These are phyloP conservation scores for Eremophila alpestris DNA, from an alignment of 2,797 vertebrate genomes.

Conservation along the genomic window DNA sequence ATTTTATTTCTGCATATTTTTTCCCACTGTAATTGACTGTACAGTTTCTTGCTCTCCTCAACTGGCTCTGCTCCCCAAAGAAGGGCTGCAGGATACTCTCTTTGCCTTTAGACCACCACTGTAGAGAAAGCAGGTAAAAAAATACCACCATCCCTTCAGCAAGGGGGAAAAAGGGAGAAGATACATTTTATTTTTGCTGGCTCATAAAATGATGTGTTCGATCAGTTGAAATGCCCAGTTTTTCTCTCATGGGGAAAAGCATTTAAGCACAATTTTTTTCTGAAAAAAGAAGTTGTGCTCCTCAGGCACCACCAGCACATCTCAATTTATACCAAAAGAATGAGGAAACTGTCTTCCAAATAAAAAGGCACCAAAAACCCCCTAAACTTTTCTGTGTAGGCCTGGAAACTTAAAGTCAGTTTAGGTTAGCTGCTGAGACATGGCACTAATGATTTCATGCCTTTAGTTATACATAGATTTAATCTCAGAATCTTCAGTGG, in stretches of 20 bases:
- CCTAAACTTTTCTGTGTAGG: background rate
- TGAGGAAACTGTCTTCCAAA: background rate
- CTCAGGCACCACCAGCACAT: background rate
- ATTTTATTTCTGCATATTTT: background rate
- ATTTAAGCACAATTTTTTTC: background rate
- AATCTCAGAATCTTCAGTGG: background rate
- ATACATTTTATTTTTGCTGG: background rate
- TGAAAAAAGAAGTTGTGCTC: background rate
- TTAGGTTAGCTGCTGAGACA: background rate
- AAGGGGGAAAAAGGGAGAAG: background rate
- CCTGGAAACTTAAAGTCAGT: background rate
- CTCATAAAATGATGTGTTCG: background rate
- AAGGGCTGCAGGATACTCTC: background rate
- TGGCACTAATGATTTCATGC: background rate
- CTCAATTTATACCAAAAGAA: background rate
- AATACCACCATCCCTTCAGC: background rate
- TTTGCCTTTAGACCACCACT: background rate
- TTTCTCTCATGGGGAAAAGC: background rate
- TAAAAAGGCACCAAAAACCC: rapidly evolving
- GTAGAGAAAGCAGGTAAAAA: background rate
- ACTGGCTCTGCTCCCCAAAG: background rate
- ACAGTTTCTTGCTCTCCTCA: background rate
- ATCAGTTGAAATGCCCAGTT: background rate
- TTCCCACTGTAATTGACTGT: background rate
- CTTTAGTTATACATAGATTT: background rate